Evolutionary conservation across 1,140 invertebrate species (phyloP), one percentile per base, ranked within the genome.

Genomic region (Drosophila erecta): DNA sequence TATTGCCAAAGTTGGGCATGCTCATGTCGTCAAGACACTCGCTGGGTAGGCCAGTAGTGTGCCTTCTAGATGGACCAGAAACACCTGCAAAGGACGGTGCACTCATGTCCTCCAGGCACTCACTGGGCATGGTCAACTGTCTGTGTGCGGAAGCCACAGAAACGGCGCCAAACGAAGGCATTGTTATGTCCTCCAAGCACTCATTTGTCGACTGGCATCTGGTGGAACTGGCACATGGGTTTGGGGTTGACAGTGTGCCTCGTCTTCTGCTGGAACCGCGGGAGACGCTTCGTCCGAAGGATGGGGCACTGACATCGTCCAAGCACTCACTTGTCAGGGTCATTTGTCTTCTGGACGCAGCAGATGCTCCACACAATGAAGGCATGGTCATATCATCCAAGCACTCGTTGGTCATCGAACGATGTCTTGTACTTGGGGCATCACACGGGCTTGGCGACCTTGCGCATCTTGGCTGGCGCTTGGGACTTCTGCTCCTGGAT

Each of bases 301-400:
- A 47, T 14, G 46, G 46, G 14, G 46, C 46, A 47, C 46, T 47
- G 1, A 47, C 46, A 27, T 47, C 46, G 24, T 47, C n/a, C 22
- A 47, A 3, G 24, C 46, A 15, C 46, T 47, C 46, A n/a, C 22
- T 47, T 1, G 46, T 14, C 46, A 47, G 14, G 22, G 14, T 27
- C 22, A 47, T n/a, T 10, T 8, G 46, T 4, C 46, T 15, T 47
- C 46, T n/a, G 14, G 46, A 27, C 14, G 22, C 1, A 27, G 6
- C 22, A 15, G 46, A 47, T 24, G n/a, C 14, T 15, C 46, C 46
- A 27, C 14, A 43, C 15, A 58, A 72, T 2, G 62, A 60, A 0
- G 59, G 79, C 67, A 69, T 57, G 2, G 62, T 57, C 14, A 66
- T 30, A n/a, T 76, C 53, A 2, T 58, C 55, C 15, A 78, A 22